These are phyloP conservation scores for Bubo bubo DNA, from an alignment of 2,113 vertebrate genomes.

Conservation along the genomic window DNA sequence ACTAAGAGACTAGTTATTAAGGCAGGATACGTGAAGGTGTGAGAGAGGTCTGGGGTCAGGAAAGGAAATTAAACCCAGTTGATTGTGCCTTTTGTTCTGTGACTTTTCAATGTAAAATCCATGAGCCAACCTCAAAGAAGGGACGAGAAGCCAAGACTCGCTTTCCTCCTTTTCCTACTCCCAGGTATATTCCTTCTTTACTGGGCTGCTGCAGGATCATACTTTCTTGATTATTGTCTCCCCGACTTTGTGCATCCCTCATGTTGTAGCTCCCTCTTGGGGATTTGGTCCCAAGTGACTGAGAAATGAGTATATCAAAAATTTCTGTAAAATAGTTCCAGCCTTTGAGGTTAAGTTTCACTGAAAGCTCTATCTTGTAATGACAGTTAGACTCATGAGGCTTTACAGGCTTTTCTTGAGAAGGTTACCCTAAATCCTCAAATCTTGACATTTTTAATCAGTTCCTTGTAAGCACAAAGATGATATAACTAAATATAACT, in stretches of 20 bases:
- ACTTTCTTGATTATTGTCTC: not conserved
- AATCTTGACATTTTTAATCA: not conserved
- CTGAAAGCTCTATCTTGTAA: not conserved
- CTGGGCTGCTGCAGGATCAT: not conserved
- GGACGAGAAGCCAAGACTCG: not conserved
- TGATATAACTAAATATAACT: not conserved
- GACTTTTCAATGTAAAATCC: not conserved
- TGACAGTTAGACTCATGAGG: not conserved
- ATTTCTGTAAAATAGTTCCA: not conserved
- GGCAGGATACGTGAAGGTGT: accelerated
- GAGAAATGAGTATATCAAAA: not conserved
- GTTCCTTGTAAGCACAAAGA: not conserved
- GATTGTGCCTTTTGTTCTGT: not conserved
- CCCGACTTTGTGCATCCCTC: not conserved
- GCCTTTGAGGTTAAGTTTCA: not conserved
- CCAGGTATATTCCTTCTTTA: not conserved
- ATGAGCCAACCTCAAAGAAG: not conserved
- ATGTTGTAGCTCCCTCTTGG: not conserved
- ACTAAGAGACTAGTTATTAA: not conserved
- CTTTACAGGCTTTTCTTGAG: not conserved
- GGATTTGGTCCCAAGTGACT: not conserved
- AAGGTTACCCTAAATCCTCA: not conserved
- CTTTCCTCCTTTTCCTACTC: not conserved
- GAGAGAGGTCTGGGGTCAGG: not conserved
- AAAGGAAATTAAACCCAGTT: not conserved